Conservation (phyloP, 1,140 invertebrate species). For the Popillia japonica region DNA sequence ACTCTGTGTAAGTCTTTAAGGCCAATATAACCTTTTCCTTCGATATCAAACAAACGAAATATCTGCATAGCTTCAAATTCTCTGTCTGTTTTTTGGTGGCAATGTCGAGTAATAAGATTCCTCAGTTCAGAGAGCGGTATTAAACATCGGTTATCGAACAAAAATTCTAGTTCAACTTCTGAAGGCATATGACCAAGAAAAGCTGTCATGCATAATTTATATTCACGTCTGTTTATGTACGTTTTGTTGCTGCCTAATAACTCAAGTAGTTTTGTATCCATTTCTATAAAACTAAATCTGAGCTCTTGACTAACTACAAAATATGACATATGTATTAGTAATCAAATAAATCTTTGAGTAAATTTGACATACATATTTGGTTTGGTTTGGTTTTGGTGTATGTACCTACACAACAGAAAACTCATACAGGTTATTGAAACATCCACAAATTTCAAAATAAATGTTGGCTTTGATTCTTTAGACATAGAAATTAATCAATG, state of each 20-base stretch:
- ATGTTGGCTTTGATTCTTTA: too few species aligned
- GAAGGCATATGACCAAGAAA: background rate
- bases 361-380: too few species aligned
- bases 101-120: background rate
- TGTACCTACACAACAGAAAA: too few species aligned
- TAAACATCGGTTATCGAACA: background rate
- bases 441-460: too few species aligned
- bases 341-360: too few species aligned
- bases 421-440: too few species aligned
- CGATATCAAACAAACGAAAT: background rate
- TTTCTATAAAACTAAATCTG: background rate
- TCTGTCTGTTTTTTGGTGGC: background rate
- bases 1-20: background rate
- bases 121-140: background rate
- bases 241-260: background rate
- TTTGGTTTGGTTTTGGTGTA: too few species aligned
- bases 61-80: constrained; percentile 22
- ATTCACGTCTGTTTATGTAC: constrained; percentile 2
- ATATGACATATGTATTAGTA: too few species aligned
- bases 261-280: background rate
- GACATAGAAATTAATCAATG: too few species aligned
- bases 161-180: background rate
- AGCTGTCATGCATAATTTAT: background rate
- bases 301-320: too few species aligned
- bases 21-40: background rate